These are phyloP conservation scores for Phasia obesa DNA, from an alignment of 2,888 invertebrate genomes.

Conservation along the genomic window DNA sequence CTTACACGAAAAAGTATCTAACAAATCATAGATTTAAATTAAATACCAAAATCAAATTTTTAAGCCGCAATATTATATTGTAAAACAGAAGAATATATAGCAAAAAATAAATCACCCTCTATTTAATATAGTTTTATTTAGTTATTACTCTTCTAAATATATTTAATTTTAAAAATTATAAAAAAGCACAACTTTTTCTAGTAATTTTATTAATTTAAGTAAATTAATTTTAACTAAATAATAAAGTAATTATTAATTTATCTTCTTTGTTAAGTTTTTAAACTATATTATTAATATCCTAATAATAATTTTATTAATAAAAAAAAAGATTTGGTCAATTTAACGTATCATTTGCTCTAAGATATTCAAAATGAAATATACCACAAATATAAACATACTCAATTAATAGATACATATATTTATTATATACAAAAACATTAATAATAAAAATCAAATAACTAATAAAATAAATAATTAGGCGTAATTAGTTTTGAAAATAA, in stretches of 20 bases:
- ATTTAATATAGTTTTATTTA: neutral
- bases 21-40: too few relatives aligned
- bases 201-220: neutral
- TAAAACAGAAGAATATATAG: too few relatives aligned
- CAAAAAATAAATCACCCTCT: neutral
- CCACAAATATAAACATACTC: slow-evolving; percentile 50
- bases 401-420: too few relatives aligned
- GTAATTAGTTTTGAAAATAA: neutral
- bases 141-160: neutral
- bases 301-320: neutral
- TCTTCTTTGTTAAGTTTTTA: slow-evolving; percentile 42
- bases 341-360: slow-evolving; percentile 58
- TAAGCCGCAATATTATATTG: too few relatives aligned
- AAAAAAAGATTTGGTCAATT: slow-evolving; percentile 56
- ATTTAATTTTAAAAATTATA: neutral
- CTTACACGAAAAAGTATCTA: too few relatives aligned
- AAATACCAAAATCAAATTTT: too few relatives aligned
- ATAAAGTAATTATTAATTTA: slow-evolving; percentile 21
- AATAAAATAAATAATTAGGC: slow-evolving; percentile 12
- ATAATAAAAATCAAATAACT: slow-evolving; percentile 17
- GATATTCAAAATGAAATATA: slow-evolving; percentile 41
- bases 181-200: neutral
- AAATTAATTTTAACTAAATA: neutral
- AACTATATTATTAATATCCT: neutral
- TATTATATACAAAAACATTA: slow-evolving; percentile 50